Base-by-base conservation (phyloP, 2,888 invertebrate genomes). In the Ceriagrion tenellum region DNA sequence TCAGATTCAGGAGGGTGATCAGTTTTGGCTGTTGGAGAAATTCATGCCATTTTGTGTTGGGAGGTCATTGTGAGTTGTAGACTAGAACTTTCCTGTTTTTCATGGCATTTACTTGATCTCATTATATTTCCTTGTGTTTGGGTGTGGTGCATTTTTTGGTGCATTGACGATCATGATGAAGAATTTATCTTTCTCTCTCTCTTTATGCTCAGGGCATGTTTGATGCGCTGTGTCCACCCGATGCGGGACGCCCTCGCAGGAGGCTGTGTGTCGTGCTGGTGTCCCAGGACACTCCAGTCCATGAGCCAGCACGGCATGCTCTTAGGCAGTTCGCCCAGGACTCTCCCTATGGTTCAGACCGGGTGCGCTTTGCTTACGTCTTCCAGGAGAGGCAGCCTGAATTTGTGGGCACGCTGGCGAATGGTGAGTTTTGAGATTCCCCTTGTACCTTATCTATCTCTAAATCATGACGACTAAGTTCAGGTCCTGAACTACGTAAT, bases 191-290 rank as follows among this genome's bases (percentile, higher is more conserved):
- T n/a, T 23, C 69, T 26, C n/a, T 26, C 26, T 69, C n/a, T 23
- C n/a, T 55, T 59, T 40, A 23, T 95, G 96, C 96, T 6, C 96
- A 98, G 98, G 97, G 97, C 95, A 97, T 98, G 96, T 97, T 99
- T 96, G 99, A 99, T 96, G 98, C 98, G 16, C 97, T 99, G 95
- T 99, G 99, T 96, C 99, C 99, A 0, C 98, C 98, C 95, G 99
- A 99, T 97, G 98, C 98, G 98, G 98, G 98, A 96, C 98, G 98
- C 95, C 98, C 98, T 0, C 97, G 98, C 47, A 98, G 98, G 96
- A 97, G 98, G 10, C 97, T 98, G 95, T 98, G 99, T 97, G 98
- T 99, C 95, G 98, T 99, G 96, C 97, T 99, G 96, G 98, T 99
- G 96, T 98, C 98, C 95, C 97, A 98, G 96, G 98, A 98, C 95